These are phyloP conservation scores for Pteruthius melanotis DNA, from an alignment of 2,113 vertebrate species.

Conservation along the genomic window DNA sequence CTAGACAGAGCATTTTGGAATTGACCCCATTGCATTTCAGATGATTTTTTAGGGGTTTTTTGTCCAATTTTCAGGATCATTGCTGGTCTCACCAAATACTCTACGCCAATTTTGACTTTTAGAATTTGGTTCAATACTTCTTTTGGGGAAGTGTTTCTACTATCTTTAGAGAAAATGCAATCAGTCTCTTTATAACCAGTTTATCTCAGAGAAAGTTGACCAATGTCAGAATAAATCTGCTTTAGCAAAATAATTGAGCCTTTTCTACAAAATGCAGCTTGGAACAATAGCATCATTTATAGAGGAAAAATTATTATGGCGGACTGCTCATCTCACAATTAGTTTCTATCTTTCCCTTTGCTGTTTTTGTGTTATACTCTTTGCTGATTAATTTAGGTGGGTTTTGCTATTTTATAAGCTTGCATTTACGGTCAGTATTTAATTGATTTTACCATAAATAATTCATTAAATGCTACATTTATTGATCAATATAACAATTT, in stretches of 20 bases:
- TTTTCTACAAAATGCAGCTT: not conserved
- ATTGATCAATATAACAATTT: not conserved
- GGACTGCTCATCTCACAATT: not conserved
- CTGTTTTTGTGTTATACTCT: not conserved
- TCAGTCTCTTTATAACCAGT: not conserved
- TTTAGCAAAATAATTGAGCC: not conserved
- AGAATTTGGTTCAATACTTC: not conserved
- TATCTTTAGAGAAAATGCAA: not conserved
- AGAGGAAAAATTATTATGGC: not conserved
- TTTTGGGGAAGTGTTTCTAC: not conserved
- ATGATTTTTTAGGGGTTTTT: fast-evolving
- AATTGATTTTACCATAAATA: not conserved
- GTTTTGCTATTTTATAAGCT: not conserved
- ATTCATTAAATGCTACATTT: not conserved
- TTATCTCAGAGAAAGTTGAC: not conserved
- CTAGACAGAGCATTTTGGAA: not conserved
- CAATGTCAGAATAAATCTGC: not conserved
- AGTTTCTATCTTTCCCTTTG: not conserved
- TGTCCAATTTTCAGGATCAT: not conserved
- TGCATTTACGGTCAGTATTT: not conserved
- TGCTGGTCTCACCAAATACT: not conserved
- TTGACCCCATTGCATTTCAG: not conserved
- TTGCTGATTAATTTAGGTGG: not conserved
- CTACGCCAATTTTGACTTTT: not conserved
- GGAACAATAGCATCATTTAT: not conserved